Base-by-base conservation (phyloP, 2,888 invertebrate genomes). In the Dryocosmus kuriphilus region DNA sequence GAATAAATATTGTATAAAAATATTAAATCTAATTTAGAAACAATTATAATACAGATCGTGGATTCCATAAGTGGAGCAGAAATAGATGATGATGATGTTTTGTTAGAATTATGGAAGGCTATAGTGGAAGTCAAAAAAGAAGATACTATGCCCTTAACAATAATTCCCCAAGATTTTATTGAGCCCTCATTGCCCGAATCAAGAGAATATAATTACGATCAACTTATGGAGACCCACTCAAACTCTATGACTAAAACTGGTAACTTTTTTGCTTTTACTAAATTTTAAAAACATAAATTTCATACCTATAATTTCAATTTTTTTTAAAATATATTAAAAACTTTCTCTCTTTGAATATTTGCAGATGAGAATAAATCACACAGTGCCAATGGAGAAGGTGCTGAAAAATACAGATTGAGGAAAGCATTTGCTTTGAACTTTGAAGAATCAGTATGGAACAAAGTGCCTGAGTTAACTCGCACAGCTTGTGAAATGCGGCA, bases 11-110 rank as follows among this genome's bases (percentile, higher is more conserved):
- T n/a, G 46, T n/a, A 51, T 62, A 32, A n/a, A 62, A 32, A 62
- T 62, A 62, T 35, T 35, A 35, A n/a, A n/a, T 32, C n/a, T 32
- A 35, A 32, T 62, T 62, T 62, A n/a, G 35, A 19, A 62, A 7
- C 2, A 51, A n/a, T n/a, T 51, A 51, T n/a, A 62, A 32, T 35
- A 9, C n/a, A 62, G 62, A 32, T 62, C 8, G 19, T n/a, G 8
- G 16, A 32, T n/a, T n/a, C 35, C 19, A 32, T 9, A 2, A 62
- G 16, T 62, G 35, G 62, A 19, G 67, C 79, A 46, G 74, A 79
- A 51, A 79, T 79, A 22, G 75, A 79, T 6, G 76, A 74, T 16
- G 67, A 77, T 41, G 61, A 76, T 2, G 61, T 79, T 65, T 76
- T 77, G 19, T 24, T 61, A 22, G 74, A 74, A 71, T 77, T 75